phyloP scores from a whole-genome alignment of 35 echinoderm and acorn worm genomes.

The Ptychodera flava region DNA sequence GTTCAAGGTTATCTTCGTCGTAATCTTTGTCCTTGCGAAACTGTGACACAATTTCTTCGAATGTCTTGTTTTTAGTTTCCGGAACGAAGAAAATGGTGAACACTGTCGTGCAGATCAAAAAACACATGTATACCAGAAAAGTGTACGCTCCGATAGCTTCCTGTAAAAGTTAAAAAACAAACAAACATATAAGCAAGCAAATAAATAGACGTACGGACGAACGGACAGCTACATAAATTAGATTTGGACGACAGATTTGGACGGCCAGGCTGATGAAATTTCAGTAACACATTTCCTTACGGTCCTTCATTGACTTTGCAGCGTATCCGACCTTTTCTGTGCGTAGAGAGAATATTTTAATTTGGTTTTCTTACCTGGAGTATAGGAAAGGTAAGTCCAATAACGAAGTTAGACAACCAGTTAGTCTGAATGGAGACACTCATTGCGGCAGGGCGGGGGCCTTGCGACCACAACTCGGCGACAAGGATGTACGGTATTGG shows the following conservation, averaged over 20 bases:
- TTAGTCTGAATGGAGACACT: slow-evolving; percentile 20
- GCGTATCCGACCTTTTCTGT: too few species aligned
- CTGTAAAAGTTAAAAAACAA: slow-evolving; percentile 34
- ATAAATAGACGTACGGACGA: too few species aligned
- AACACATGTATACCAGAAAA: slow-evolving; percentile 74
- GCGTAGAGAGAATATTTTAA: too few species aligned
- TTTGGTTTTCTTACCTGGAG: slow-evolving; percentile 57
- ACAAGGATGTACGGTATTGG: slow-evolving; percentile 40
- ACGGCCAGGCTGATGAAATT: too few species aligned
- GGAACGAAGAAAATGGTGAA: slow-evolving; percentile 82
- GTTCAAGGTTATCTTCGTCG: too few species aligned
- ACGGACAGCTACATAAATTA: too few species aligned
- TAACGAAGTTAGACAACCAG: slow-evolving; percentile 47
- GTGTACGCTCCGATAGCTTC: slow-evolving; percentile 51
- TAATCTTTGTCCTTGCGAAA: too few species aligned
- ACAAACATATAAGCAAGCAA: too few species aligned
- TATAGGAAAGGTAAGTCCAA: slow-evolving; percentile 47
- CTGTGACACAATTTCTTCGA: slow-evolving; percentile 4
- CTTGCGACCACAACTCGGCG: slow-evolving; percentile 56
- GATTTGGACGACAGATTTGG: too few species aligned
- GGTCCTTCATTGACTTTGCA: too few species aligned
- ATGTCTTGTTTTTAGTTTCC: slow-evolving; percentile 77
- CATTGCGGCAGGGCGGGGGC: slow-evolving; percentile 49
- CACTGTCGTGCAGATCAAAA: slow-evolving; percentile 35
- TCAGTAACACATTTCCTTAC: too few species aligned